A percentile compares a stretch with the other conserved stretches of the same genome.
These are phyloP conservation scores for Griposia aprilina DNA, from an alignment of 2,888 invertebrate genomes.

Conservation along the genomic window DNA sequence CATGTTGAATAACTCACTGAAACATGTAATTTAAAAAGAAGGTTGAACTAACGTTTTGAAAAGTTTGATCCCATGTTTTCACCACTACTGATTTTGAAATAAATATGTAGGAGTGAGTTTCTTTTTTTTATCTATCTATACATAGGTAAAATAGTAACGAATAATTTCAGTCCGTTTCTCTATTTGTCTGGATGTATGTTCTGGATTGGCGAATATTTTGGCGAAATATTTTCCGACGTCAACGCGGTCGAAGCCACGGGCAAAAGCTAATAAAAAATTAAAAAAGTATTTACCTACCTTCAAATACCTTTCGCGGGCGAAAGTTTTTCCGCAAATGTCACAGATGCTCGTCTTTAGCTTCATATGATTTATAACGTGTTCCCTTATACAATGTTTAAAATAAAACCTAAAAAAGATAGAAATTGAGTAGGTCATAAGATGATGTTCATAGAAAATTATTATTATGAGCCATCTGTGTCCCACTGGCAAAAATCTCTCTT, in stretches of 20 bases:
- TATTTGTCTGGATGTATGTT: background rate
- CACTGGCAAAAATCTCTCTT: too few relatives aligned
- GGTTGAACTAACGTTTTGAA: too few relatives aligned
- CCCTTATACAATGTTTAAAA: slow-evolving; percentile 61
- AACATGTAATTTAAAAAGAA: too few relatives aligned
- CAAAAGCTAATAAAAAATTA: background rate
- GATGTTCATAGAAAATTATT: too few relatives aligned
- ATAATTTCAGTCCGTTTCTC: background rate
- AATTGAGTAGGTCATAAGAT: too few relatives aligned
- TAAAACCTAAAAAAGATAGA: slow-evolving; percentile 40
- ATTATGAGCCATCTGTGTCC: too few relatives aligned
- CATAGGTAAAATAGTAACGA: background rate
- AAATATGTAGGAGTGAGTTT: background rate
- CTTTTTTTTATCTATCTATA: background rate
- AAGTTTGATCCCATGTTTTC: too few relatives aligned
- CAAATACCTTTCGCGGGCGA: slow-evolving; percentile 69
- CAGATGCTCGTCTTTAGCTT: slow-evolving; percentile 72
- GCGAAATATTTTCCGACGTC: background rate
- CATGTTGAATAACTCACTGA: too few relatives aligned
- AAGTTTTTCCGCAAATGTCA: slow-evolving; percentile 77
- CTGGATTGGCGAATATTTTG: background rate
- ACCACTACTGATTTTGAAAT: background rate
- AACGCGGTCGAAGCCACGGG: too few relatives aligned
- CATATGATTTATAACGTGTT: slow-evolving; percentile 73
- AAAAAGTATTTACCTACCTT: slow-evolving; percentile 67